Evolutionary conservation across 2,888 invertebrate genomes (phyloP).

Genomic region (Agrotis ipsilon): DNA sequence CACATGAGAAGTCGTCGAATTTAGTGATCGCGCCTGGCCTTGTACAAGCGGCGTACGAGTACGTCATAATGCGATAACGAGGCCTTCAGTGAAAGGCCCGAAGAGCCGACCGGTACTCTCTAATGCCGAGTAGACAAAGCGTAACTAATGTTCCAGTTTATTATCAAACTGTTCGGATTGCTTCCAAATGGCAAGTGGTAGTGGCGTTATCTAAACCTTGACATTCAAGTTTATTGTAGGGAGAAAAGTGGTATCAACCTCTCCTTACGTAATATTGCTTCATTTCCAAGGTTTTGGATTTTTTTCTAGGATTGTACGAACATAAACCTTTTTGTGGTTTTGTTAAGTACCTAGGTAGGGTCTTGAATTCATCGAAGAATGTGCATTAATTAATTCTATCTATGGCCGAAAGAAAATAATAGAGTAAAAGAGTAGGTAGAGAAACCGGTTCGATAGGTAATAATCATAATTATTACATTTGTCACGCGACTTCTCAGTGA

Average conservation of each 20-base stretch:
- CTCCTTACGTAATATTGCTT: neutral
- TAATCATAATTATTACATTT: constrained; percentile 6
- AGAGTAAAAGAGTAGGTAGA: neutral
- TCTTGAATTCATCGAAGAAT: neutral
- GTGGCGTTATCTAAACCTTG: constrained; percentile 36
- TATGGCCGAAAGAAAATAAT: neutral
- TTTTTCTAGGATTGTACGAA: too few species aligned
- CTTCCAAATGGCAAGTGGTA: constrained; percentile 35
- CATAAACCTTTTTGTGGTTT: too few species aligned
- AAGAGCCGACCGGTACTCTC: constrained; percentile 9
- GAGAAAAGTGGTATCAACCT: constrained; percentile 26
- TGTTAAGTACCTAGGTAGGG: too few species aligned
- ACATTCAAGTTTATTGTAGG: constrained; percentile 32
- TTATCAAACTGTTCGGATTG: constrained; percentile 15
- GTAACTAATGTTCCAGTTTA: constrained; percentile 47
- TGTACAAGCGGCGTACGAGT: constrained; percentile 15
- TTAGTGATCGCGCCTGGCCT: constrained; percentile 62
- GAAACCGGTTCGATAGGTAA: neutral
- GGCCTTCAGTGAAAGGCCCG: constrained; percentile 47
- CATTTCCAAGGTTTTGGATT: neutral
- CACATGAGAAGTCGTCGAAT: constrained; percentile 67
- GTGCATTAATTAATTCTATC: neutral
- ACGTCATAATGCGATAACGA: constrained; percentile 52
- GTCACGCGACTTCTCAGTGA: neutral
- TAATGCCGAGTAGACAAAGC: constrained; percentile 18